Evolutionary conservation across 2,888 invertebrate genomes (phyloP).

Genomic region (Chrysolina haemoptera): DNA sequence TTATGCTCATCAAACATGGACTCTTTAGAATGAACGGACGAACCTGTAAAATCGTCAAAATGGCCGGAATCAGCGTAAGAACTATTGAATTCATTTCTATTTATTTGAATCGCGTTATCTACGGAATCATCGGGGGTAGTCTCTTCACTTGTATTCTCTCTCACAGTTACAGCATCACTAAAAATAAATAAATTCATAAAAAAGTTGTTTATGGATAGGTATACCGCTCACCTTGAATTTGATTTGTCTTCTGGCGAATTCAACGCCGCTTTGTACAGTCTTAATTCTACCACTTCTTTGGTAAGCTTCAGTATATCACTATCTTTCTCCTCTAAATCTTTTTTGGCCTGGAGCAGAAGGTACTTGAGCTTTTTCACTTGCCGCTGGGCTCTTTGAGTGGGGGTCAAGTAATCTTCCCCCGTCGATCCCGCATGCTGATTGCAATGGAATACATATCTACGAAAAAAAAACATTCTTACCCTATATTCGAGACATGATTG

Average conservation of each 20-base stretch:
- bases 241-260: conserved; percentile 87
- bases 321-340: conserved; percentile 86
- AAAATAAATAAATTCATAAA: conserved; percentile 22
- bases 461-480: conserved; percentile 23
- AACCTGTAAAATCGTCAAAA: conserved; percentile 86
- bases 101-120: conserved; percentile 51
- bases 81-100: conserved; percentile 76
- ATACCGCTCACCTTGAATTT: conserved; percentile 71
- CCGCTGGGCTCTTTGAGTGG: conserved; percentile 87
- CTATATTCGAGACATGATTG: too few relatives aligned
- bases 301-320: conserved; percentile 82
- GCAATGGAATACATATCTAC: conserved; percentile 88
- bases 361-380: conserved; percentile 84
- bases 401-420: conserved; percentile 88
- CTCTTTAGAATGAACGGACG: conserved; percentile 84
- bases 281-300: conserved; percentile 81
- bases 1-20: conserved; percentile 69
- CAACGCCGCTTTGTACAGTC: conserved; percentile 84
- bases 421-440: conserved; percentile 84
- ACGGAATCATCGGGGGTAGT: conserved; percentile 61
- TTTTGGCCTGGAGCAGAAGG: conserved; percentile 80
- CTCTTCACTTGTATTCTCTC: conserved; percentile 78
- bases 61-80: conserved; percentile 90
- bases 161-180: conserved; percentile 75
- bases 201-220: neutral